phyloP scores from a whole-genome alignment of 1,140 invertebrate genomes.

The Dreissena polymorpha region DNA sequence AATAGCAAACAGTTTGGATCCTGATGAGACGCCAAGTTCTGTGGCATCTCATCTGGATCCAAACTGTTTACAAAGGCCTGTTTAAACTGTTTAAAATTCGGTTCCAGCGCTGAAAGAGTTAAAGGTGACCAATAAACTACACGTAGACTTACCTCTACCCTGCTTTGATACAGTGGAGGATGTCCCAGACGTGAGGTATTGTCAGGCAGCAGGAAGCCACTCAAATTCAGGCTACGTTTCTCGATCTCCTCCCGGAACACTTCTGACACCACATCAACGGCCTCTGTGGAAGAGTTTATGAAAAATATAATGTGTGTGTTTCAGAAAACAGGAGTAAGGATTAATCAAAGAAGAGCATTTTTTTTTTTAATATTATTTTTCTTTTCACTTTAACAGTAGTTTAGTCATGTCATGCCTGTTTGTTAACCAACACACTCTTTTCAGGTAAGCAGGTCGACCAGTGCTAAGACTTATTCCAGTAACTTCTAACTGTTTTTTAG shows the following conservation, averaged over 20 bases:
- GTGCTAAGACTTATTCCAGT: too few relatives aligned
- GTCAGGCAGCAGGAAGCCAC: neutral
- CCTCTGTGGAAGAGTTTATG: slow-evolving; percentile 65
- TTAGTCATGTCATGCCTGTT: neutral
- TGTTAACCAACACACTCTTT: neutral
- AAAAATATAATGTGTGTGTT: neutral
- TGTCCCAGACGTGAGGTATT: neutral
- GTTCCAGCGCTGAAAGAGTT: too few relatives aligned
- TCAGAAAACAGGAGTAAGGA: neutral
- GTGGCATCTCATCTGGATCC: too few relatives aligned
- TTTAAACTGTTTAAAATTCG: too few relatives aligned
- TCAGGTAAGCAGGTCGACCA: too few relatives aligned
- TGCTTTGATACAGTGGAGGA: neutral
- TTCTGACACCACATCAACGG: slow-evolving; percentile 71
- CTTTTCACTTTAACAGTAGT: neutral
- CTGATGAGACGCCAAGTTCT: too few relatives aligned
- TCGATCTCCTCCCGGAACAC: slow-evolving; percentile 70
- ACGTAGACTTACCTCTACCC: neutral
- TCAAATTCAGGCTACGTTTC: neutral
- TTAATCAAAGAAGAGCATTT: neutral
- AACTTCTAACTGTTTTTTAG: too few relatives aligned
- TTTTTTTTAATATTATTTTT: neutral
- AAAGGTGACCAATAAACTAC: too few relatives aligned
- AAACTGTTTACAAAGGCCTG: too few relatives aligned
- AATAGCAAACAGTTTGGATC: too few relatives aligned